A percentile compares a stretch with the other conserved stretches of the same genome.
Evolutionary conservation across 2,797 vertebrate species (phyloP).

Genomic region (Knipowitschia caucasica): DNA sequence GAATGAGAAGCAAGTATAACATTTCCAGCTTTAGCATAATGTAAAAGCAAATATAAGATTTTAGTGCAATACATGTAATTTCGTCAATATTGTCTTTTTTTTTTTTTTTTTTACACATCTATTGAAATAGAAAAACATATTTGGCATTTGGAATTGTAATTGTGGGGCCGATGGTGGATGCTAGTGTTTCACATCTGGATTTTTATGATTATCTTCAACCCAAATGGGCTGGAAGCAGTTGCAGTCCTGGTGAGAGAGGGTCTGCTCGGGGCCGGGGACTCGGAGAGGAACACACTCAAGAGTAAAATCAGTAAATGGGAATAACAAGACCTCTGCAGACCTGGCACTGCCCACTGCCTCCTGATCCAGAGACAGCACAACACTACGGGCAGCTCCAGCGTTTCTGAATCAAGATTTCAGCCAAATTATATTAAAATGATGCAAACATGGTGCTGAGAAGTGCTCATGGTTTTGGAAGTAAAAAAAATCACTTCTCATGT

Average conservation of each 20-base stretch:
- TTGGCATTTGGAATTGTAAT: neutral
- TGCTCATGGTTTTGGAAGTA: no score
- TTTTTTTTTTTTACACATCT: no score
- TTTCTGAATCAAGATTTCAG: no score
- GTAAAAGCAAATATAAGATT: no score
- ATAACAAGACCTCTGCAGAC: slow-evolving; percentile 1
- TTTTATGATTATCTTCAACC: neutral
- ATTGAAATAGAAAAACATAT: neutral
- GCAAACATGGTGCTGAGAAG: no score
- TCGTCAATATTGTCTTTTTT: no score
- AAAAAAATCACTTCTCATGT: no score
- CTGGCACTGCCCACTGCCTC: neutral
- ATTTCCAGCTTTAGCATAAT: no score
- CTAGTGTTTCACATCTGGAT: neutral
- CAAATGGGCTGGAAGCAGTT: neutral
- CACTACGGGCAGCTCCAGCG: neutral
- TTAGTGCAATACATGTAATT: no score
- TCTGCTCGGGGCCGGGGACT: neutral
- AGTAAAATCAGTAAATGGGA: neutral
- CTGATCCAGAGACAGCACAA: neutral
- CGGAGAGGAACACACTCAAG: neutral
- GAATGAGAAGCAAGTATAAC: no score
- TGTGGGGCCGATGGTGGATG: neutral
- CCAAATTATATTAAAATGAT: no score
- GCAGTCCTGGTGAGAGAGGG: neutral